Evolutionary conservation across 2,113 vertebrate species (phyloP).

Genomic region (Meles meles): DNA sequence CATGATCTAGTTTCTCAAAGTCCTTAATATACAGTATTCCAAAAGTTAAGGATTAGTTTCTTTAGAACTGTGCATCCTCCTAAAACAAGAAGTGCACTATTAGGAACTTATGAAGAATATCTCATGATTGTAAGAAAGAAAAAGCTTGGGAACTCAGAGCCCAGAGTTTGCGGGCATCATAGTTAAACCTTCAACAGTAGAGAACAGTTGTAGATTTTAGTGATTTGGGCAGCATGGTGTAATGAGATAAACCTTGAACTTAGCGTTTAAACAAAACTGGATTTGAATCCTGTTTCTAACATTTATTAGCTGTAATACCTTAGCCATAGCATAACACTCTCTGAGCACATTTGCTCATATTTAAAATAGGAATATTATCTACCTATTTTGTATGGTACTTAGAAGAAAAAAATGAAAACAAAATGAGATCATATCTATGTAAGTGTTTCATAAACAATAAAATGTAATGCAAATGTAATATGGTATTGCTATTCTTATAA

Average conservation of each 20-base stretch:
- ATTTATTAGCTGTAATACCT: background rate
- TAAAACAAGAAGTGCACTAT: background rate
- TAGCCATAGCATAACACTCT: background rate
- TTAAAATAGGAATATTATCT: conserved; percentile 12
- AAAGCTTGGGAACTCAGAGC: background rate
- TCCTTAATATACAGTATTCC: background rate
- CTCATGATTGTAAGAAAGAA: background rate
- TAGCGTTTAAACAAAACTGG: background rate
- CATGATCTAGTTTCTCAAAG: background rate
- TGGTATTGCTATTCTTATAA: conserved; percentile 6
- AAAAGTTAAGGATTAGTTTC: background rate
- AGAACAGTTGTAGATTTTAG: background rate
- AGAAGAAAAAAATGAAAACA: conserved; percentile 40
- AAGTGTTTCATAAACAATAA: conserved; percentile 52
- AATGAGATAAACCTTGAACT: background rate
- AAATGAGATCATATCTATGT: background rate
- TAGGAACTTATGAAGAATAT: background rate
- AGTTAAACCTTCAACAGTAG: background rate
- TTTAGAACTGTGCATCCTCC: background rate
- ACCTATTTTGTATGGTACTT: background rate
- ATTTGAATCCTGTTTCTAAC: background rate
- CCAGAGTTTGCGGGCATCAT: background rate
- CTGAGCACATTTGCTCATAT: background rate
- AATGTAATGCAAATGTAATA: conserved; percentile 11
- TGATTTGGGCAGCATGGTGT: background rate